These are phyloP conservation scores for Oriolus oriolus DNA, from an alignment of 2,113 vertebrate genomes.

Conservation along the genomic window DNA sequence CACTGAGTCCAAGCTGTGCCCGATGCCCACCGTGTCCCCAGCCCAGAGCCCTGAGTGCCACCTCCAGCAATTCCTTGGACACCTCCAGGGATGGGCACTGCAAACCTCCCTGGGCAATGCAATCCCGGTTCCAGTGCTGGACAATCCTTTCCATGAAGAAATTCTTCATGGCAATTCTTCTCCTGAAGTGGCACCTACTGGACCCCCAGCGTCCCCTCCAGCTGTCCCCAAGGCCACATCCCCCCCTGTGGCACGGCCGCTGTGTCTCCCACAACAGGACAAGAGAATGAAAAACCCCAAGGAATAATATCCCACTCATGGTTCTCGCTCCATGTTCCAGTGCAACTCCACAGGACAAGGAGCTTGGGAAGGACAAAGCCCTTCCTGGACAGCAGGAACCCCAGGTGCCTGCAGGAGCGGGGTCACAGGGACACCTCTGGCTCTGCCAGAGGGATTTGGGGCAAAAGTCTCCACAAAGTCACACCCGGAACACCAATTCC, in stretches of 20 bases:
- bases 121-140: not conserved
- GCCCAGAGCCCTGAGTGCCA: not conserved
- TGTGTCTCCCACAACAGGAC: not conserved
- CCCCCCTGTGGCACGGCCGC: fast-evolving
- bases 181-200: not conserved
- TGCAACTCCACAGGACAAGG: not conserved
- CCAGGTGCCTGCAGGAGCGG: not conserved
- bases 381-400: not conserved
- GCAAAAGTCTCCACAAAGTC: not conserved
- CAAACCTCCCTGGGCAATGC: not conserved
- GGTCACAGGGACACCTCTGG: not conserved
- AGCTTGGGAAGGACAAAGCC: not conserved
- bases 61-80: fast-evolving
- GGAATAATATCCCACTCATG: fast-evolving
- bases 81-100: not conserved
- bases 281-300: not conserved
- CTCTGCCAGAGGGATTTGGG: not conserved
- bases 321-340: fast-evolving
- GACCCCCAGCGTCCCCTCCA: not conserved
- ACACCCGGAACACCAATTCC: not conserved
- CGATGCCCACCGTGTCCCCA: fast-evolving
- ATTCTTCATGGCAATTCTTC: too few species aligned
- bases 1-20: not conserved
- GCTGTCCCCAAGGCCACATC: not conserved
- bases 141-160: not conserved